phyloP scores from a whole-genome alignment of 2,888 invertebrate species.

The Pristionchus maxplancki region DNA sequence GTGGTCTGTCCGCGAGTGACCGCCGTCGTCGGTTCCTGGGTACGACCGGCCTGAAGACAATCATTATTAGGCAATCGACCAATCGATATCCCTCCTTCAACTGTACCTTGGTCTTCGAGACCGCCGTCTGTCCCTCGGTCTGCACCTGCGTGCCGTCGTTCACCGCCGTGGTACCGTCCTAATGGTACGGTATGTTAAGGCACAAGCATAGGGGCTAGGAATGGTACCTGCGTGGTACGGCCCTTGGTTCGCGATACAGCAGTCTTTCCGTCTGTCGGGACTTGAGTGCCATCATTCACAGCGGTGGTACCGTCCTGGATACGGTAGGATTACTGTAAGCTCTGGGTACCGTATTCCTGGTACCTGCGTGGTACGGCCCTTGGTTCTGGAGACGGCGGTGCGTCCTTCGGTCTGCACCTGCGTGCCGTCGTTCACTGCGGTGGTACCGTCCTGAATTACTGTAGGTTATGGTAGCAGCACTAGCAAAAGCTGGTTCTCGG shows the following conservation, averaged over 20 bases:
- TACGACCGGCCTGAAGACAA: background rate
- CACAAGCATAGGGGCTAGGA: too few relatives aligned
- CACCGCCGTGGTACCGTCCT: background rate
- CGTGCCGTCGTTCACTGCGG: background rate
- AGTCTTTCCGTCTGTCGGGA: background rate
- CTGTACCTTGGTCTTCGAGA: background rate
- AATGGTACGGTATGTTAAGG: background rate
- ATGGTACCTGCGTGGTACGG: slow-evolving; percentile 17
- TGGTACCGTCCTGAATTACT: background rate
- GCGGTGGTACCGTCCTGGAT: background rate
- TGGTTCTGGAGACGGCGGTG: background rate
- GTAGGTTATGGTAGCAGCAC: background rate
- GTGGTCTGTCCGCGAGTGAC: background rate
- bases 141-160: background rate
- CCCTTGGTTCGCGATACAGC: background rate
- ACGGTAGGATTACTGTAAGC: background rate
- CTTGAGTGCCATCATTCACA: background rate
- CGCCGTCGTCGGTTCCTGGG: background rate
- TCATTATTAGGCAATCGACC: background rate
- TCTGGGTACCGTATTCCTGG: background rate
- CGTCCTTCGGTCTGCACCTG: background rate
- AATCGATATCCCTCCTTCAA: background rate
- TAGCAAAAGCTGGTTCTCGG: too few relatives aligned
- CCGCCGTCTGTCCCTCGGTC: background rate
- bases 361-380: slow-evolving; percentile 25